Conservation (phyloP, 2,888 invertebrate genomes). For the Ectobius pallidus region DNA sequence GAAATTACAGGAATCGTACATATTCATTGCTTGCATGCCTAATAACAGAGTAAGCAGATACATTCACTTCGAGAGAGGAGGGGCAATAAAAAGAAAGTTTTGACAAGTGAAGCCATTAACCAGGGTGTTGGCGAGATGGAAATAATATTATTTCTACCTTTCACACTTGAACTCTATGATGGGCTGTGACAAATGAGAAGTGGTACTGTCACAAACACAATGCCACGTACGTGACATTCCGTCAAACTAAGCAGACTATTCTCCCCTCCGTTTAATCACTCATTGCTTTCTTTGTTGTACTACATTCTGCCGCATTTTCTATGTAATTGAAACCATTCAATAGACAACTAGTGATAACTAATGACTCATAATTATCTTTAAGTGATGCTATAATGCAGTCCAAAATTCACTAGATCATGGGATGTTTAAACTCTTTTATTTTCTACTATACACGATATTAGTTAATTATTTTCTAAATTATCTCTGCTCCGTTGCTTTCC, state of each 20-base stretch:
- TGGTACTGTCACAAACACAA: constrained; percentile 21
- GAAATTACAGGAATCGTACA: constrained; percentile 22
- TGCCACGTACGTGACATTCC: constrained; percentile 10
- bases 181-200: constrained; percentile 11
- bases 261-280: background rate
- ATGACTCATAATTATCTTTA: no score
- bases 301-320: no score
- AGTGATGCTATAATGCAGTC: no score
- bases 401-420: no score
- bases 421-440: no score
- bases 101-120: constrained; percentile 20
- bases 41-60: constrained; percentile 1
- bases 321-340: no score
- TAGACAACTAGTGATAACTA: no score
- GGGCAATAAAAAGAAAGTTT: constrained; percentile 1
- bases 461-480: no score
- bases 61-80: background rate
- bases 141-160: background rate
- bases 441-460: no score
- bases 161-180: constrained; percentile 29
- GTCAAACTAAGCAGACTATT: background rate
- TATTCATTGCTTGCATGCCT: constrained; percentile 8
- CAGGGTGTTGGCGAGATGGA: constrained; percentile 18
- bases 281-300: no score
- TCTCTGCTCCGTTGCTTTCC: no score